Conservation (phyloP, 2,113 vertebrate species). For the Atractosteus spatula region DNA sequence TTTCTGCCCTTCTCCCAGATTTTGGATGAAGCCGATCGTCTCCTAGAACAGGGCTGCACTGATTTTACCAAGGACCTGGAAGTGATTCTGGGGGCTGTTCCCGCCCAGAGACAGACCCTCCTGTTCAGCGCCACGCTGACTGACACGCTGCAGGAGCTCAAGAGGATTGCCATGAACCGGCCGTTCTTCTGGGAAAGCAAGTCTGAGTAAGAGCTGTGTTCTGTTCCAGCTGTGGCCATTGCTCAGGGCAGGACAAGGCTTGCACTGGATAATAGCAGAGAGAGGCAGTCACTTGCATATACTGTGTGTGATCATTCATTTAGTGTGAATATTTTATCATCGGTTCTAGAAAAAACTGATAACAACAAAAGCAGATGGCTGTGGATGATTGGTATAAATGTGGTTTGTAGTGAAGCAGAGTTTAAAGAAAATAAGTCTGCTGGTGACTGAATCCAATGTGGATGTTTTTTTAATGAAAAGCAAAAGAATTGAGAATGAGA, state of each 20-base stretch:
- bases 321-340: no score
- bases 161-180: conserved; percentile 77
- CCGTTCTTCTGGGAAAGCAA: conserved; percentile 93
- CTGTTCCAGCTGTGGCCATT: neutral
- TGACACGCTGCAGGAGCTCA: conserved; percentile 76
- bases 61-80: conserved; percentile 90
- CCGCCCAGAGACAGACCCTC: conserved; percentile 76
- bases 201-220: conserved; percentile 67
- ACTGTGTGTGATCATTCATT: no score
- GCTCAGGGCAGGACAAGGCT: neutral
- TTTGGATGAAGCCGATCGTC: conserved; percentile 86
- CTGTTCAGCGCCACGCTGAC: conserved; percentile 93
- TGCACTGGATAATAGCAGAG: no score
- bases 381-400: no score
- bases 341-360: no score
- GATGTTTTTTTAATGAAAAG: no score
- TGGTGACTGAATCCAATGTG: no score
- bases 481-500: no score
- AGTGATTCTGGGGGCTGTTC: conserved; percentile 71
- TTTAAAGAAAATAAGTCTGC: no score
- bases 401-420: no score
- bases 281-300: no score
- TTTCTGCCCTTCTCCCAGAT: conserved; percentile 62
- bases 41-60: conserved; percentile 86
- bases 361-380: no score